Conservation (phyloP, 2,797 vertebrate genomes). For the Masticophis lateralis region DNA sequence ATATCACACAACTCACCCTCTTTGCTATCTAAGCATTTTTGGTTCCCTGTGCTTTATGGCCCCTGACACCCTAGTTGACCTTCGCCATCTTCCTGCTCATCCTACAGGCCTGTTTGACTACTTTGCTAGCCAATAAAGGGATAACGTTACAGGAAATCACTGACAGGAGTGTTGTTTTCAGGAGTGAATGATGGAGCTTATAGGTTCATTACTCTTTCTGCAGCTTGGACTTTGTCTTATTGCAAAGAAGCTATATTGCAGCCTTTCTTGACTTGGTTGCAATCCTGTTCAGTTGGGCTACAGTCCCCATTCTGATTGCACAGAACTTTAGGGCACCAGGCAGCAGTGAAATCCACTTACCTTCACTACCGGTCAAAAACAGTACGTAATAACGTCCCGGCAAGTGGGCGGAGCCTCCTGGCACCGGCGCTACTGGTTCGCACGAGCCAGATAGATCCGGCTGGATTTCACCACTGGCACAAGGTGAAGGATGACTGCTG, state of each 20-base stretch:
- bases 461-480: background rate
- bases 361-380: too few species aligned
- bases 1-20: background rate
- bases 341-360: too few species aligned
- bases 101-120: background rate
- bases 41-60: too few species aligned
- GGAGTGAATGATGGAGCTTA: background rate
- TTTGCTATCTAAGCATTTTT: too few species aligned
- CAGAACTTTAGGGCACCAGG: background rate
- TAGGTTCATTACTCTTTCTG: background rate
- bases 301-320: background rate
- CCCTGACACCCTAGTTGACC: too few species aligned
- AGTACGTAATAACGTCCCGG: too few species aligned
- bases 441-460: too few species aligned
- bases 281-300: background rate
- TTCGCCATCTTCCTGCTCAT: too few species aligned
- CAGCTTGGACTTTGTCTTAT: background rate
- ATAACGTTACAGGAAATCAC: background rate
- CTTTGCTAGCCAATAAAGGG: background rate
- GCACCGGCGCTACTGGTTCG: too few species aligned
- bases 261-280: background rate
- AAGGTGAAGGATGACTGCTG: background rate
- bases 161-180: background rate
- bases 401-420: too few species aligned
- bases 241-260: too few species aligned